Evolutionary conservation across 2,113 vertebrate species (phyloP), one percentile per base, ranked within the genome.

Genomic region (Cisticola juncidis): DNA sequence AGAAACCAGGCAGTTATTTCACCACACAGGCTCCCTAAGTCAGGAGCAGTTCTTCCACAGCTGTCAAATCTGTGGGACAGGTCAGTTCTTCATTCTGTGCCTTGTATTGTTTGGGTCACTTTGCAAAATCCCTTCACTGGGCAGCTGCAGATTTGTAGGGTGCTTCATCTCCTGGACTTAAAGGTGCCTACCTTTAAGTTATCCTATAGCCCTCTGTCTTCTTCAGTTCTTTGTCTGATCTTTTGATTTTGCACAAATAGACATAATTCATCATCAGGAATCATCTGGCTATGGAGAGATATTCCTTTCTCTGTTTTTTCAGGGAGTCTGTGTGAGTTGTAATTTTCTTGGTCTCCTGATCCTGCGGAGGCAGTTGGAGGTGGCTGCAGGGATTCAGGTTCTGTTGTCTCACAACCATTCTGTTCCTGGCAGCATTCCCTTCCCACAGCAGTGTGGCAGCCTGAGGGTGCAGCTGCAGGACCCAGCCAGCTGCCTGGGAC

Each of bases 371-470:
- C 10, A 24, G 26, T 24, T 64, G 47, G 10, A 60, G 57, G 17
- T 68, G 70, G 38, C 69, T 83, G 76, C 51, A 58, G 73, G 4
- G 33, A 9, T n/a, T 13, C 17, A 9, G 57, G 57, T 54, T 50
- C 50, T 44, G n/a, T 16, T 35, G 8, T 14, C 73, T 36, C 1
- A 0, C 26, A 48, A 45, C 24, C 22, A 6, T 26, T 40, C 36
- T 0, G 0, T 29, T 44, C 60, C 19, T n/a, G 14, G 40, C 33
- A n/a, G 58, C 6, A 10, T 24, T n/a, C 38, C 79, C 38, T 53
- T 83, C 57, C 60, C 0, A 1, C 36, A 17, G 82, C 66, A 74
- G 65, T 0, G 0, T 20, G 29, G 56, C 57, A 17, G 9, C 7
- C 47, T 2, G 0, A n/a, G 58, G 64, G 12, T 45, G 64, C 68